phyloP scores from a whole-genome alignment of 2,888 invertebrate genomes.

The Nineta flava region DNA sequence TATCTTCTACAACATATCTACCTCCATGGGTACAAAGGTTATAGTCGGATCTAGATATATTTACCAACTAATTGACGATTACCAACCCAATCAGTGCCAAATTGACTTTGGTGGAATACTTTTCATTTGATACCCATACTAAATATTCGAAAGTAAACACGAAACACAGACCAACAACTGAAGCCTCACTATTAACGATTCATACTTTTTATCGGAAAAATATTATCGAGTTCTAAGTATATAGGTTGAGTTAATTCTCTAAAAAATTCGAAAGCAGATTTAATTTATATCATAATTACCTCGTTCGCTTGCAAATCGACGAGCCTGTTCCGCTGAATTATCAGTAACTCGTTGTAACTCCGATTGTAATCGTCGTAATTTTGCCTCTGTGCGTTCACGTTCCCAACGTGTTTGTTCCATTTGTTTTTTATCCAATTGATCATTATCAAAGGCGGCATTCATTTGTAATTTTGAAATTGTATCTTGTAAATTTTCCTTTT shows the following conservation, averaged over 20 bases:
- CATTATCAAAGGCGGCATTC: slow-evolving; percentile 45
- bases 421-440: slow-evolving; percentile 47
- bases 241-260: not conserved
- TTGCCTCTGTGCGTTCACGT: slow-evolving; percentile 56
- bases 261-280: not conserved
- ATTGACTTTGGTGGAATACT: too few relatives aligned
- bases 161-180: not conserved
- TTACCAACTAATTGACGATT: too few relatives aligned
- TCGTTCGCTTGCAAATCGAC: slow-evolving; percentile 55
- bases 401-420: slow-evolving; percentile 64
- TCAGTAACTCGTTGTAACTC: slow-evolving; percentile 43
- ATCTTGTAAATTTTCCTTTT: slow-evolving; percentile 50
- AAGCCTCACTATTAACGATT: too few relatives aligned
- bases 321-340: slow-evolving; percentile 3
- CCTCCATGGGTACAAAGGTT: too few relatives aligned
- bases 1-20: too few relatives aligned
- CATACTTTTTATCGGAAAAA: too few relatives aligned
- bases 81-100: too few relatives aligned
- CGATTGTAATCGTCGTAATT: slow-evolving; percentile 57
- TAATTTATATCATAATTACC: slow-evolving; percentile 19
- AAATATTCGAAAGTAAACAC: not conserved
- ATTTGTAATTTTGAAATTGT: slow-evolving; percentile 51
- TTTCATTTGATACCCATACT: not conserved
- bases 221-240: not conserved
- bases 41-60: too few relatives aligned